Conservation (phyloP, 2,113 vertebrate genomes). For the Lepisosteus oculatus region DNA sequence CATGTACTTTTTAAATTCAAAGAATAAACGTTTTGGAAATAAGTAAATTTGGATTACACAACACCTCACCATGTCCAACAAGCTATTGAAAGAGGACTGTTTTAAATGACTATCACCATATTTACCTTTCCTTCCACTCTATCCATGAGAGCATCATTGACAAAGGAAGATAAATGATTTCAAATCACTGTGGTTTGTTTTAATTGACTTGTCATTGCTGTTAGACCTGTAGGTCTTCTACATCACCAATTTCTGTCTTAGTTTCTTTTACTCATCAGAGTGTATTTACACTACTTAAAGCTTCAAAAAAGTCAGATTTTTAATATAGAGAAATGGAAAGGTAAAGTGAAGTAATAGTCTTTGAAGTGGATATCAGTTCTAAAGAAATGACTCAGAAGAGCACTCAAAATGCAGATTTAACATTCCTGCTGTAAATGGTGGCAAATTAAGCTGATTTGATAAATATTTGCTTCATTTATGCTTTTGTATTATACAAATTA, state of each 20-base stretch:
- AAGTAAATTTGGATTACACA: neutral
- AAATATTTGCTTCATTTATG: neutral
- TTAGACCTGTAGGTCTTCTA: neutral
- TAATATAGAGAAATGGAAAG: no score
- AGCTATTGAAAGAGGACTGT: neutral
- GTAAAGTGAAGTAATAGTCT: neutral
- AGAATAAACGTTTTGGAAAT: no score
- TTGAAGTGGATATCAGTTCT: slow-evolving; percentile 3
- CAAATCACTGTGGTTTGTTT: slow-evolving; percentile 3
- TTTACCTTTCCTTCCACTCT: neutral
- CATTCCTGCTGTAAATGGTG: neutral
- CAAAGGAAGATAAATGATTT: neutral
- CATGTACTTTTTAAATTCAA: no score
- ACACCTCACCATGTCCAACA: neutral
- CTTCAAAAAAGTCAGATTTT: neutral
- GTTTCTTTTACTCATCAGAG: neutral
- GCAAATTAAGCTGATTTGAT: neutral
- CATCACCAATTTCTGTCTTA: slow-evolving; percentile 3
- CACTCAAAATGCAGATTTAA: neutral
- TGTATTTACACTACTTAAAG: neutral
- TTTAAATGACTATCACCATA: neutral
- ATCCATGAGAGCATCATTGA: neutral
- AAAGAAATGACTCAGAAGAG: neutral
- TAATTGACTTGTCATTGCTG: slow-evolving; percentile 1
- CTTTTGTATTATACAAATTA: neutral